phyloP scores from a whole-genome alignment of 2,888 invertebrate species.

The Sphaerophoria taeniata region DNA sequence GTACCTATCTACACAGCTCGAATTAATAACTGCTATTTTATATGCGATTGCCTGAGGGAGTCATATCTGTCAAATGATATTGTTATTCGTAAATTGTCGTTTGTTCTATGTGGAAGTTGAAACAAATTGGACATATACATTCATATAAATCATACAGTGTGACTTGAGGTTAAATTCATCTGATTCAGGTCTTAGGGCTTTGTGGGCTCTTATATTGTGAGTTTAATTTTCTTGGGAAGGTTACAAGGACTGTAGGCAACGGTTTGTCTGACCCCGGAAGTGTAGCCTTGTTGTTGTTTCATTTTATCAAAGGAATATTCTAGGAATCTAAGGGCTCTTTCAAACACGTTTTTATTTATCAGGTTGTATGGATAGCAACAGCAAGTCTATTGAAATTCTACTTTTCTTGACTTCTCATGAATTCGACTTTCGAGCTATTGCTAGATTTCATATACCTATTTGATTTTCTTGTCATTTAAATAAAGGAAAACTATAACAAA shows the following conservation, averaged over 20 bases:
- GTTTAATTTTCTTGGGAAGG: neutral
- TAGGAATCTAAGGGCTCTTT: too few species aligned
- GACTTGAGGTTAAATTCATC: constrained; percentile 40
- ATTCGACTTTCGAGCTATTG: too few species aligned
- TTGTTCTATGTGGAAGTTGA: constrained; percentile 1
- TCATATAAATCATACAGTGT: too few species aligned
- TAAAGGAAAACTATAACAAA: too few species aligned
- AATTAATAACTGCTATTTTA: constrained; percentile 71
- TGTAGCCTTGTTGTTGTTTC: constrained; percentile 32
- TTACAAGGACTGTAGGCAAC: neutral
- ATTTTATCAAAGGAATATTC: too few species aligned
- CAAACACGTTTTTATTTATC: too few species aligned
- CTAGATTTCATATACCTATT: too few species aligned
- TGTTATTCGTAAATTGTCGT: constrained; percentile 55
- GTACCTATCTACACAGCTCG: constrained; percentile 36
- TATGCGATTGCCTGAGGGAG: constrained; percentile 37
- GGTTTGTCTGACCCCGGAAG: constrained; percentile 30
- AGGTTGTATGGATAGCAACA: too few species aligned
- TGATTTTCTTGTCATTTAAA: too few species aligned
- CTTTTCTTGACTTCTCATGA: too few species aligned
- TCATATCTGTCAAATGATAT: constrained; percentile 56
- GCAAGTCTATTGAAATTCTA: too few species aligned
- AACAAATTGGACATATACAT: constrained; percentile 11
- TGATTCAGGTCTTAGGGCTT: neutral
- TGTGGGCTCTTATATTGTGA: constrained; percentile 20